Evolutionary conservation across 2,888 invertebrate species (phyloP).

Genomic region (Zaprionus obscuricornis): DNA sequence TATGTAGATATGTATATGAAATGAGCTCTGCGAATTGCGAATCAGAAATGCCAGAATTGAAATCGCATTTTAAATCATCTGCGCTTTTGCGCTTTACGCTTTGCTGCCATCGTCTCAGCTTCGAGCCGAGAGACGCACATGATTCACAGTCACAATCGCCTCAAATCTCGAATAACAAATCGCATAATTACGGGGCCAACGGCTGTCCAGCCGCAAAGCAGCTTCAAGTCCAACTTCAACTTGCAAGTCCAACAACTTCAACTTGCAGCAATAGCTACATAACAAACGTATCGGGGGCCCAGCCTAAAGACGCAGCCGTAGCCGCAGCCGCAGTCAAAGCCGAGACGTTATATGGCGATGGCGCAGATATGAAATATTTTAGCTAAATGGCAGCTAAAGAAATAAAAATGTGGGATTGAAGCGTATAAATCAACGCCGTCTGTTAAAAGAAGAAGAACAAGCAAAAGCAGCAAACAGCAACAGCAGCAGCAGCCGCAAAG

Average conservation of each 20-base stretch:
- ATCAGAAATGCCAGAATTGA: constrained; percentile 81
- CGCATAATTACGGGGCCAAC: constrained; percentile 82
- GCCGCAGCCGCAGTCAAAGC: too few relatives aligned
- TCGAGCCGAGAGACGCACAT: constrained; percentile 47
- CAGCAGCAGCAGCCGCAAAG: too few relatives aligned
- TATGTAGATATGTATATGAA: too few relatives aligned
- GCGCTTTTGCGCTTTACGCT: constrained; percentile 25
- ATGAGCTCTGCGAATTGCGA: constrained; percentile 63
- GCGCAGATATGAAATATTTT: constrained; percentile 80
- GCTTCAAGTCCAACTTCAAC: constrained; percentile 13
- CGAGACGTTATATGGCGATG: too few relatives aligned
- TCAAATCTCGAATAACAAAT: constrained; percentile 82
- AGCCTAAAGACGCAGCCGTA: too few relatives aligned
- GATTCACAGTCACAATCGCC: constrained; percentile 82
- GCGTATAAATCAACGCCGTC: constrained; percentile 80
- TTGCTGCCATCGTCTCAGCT: constrained; percentile 15
- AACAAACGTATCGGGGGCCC: constrained; percentile 11
- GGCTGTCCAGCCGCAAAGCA: constrained; percentile 65
- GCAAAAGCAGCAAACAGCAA: too few relatives aligned
- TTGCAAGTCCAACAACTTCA: constrained; percentile 12
- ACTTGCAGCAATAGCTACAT: constrained; percentile 4
- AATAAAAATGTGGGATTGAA: constrained; percentile 82
- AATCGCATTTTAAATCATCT: constrained; percentile 83
- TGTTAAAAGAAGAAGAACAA: neutral
- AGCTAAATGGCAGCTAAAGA: constrained; percentile 80